phyloP scores from a whole-genome alignment of 2,797 vertebrate species.

The Melanotaenia nigrans region DNA sequence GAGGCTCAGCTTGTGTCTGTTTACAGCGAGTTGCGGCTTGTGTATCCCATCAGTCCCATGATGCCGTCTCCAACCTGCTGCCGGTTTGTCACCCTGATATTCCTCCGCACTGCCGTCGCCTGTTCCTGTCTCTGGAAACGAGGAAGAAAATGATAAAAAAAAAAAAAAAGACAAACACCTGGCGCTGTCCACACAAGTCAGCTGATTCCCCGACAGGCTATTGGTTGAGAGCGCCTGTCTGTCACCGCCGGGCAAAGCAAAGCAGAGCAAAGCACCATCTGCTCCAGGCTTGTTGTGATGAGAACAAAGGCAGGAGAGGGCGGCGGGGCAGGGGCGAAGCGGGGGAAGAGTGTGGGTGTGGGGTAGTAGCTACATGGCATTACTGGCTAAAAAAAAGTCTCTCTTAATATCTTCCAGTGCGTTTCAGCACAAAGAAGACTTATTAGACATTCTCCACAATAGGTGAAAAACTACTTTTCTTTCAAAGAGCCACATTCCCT shows the following conservation, averaged over 20 bases:
- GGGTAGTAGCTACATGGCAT: conserved; percentile 33
- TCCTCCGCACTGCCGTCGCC: conserved; percentile 50
- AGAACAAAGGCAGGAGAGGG: conserved; percentile 83
- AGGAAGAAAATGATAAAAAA: conserved; percentile 44
- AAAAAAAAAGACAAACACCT: conserved; percentile 77
- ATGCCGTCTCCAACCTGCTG: conserved; percentile 57
- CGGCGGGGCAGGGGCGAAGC: conserved; percentile 59
- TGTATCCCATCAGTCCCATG: conserved; percentile 58
- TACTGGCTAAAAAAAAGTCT: conserved; percentile 12
- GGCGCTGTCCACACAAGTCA: conserved; percentile 81
- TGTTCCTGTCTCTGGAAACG: conserved; percentile 56
- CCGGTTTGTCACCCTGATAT: conserved; percentile 51
- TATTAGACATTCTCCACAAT: too few species aligned
- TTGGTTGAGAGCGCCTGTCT: conserved; percentile 80
- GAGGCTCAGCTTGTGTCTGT: conserved; percentile 37
- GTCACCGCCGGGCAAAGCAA: conserved; percentile 76
- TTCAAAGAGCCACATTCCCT: too few species aligned
- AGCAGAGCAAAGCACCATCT: conserved; percentile 84
- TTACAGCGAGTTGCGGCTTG: conserved; percentile 39
- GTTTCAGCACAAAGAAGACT: too few species aligned
- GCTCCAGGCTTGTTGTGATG: conserved; percentile 82
- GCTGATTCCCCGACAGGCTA: conserved; percentile 80
- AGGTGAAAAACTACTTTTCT: too few species aligned
- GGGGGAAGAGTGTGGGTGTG: conserved; percentile 38
- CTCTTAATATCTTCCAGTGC: too few species aligned